Percentiles rank a stretch among this genome's conserved stretches.
These are phyloP conservation scores for Sinocyclocheilus rhinocerous DNA, from an alignment of 2,113 vertebrate genomes.

Conservation along the genomic window DNA sequence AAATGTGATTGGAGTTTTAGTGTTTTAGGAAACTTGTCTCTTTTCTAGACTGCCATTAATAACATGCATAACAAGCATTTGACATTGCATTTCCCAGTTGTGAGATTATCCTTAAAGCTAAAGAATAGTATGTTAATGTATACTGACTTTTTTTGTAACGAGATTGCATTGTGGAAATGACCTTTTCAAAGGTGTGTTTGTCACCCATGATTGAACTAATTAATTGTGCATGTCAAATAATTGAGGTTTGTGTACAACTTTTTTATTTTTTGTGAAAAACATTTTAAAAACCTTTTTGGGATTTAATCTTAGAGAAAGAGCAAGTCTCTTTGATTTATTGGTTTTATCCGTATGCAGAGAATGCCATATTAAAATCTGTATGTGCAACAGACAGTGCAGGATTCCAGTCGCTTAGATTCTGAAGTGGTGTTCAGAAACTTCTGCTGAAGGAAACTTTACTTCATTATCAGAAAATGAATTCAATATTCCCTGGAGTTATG, in stretches of 20 bases:
- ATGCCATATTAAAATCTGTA: slow-evolving; percentile 66
- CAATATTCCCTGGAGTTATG: slow-evolving; percentile 70
- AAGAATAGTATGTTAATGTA: no score
- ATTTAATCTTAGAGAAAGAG: slow-evolving; percentile 65
- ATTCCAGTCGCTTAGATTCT: slow-evolving; percentile 56
- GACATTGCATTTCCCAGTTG: no score
- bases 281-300: slow-evolving; percentile 54
- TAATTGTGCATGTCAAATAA: background rate
- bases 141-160: background rate
- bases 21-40: no score
- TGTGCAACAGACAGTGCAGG: slow-evolving; percentile 64
- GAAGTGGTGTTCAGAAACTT: slow-evolving; percentile 46
- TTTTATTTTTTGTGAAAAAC: background rate
- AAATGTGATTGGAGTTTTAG: no score
- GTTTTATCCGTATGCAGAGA: slow-evolving; percentile 66
- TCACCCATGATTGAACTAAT: background rate
- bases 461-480: slow-evolving; percentile 70
- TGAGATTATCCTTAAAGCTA: no score
- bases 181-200: background rate
- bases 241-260: background rate
- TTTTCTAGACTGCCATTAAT: no score
- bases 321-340: slow-evolving; percentile 68
- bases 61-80: no score
- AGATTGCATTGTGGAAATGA: background rate
- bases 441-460: slow-evolving; percentile 66